Evolutionary conservation across 2,888 invertebrate species (phyloP), one percentile per base, ranked within the genome.

Genomic region (Cybosia mesomella): DNA sequence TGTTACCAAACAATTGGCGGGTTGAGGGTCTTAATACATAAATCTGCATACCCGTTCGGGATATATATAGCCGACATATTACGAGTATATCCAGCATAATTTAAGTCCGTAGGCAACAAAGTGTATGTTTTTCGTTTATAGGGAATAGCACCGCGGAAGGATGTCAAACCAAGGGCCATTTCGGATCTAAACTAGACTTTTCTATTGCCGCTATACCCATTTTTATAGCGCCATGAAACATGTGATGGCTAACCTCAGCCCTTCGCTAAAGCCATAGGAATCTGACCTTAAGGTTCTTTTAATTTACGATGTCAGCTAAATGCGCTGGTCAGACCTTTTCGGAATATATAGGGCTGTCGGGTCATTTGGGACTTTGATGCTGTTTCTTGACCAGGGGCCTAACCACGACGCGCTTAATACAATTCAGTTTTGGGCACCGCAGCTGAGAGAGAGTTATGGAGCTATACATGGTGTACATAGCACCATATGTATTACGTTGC

Each of bases 191-290:
- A 57, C 61, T 60, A 28, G 43, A n/a, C 57, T 61, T 66, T 61
- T 57, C 43, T 66, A 66, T 61, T 57, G 57, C 18, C 66, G 49
- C 21, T 55, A 10, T 60, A 13, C 11, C 22, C 15, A 22, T 54
- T 53, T 66, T 66, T 66, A 66, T 66, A 59, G 66, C 55, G 28
- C 36, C 66, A 61, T 66, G 61, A 66, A 66, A 66, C 66, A 43
- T 36, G 60, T 66, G 60, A 66, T 66, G 66, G 22, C 61, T 66
- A 55, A 57, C 57, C 66, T 54, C 57, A 22, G 43, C 10, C 24
- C 28, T 54, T 59, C 18, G 32, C 57, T 57, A 15, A 61, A 28
- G 61, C 21, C 39, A 32, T 36, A 24, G 63, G 34, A 55, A 55
- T 64, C 22, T 55, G 60, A 66, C 53, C 60, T 34, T 53, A 32